phyloP scores from a whole-genome alignment of 2,888 invertebrate species.

The Pseudeuparius sepicola region DNA sequence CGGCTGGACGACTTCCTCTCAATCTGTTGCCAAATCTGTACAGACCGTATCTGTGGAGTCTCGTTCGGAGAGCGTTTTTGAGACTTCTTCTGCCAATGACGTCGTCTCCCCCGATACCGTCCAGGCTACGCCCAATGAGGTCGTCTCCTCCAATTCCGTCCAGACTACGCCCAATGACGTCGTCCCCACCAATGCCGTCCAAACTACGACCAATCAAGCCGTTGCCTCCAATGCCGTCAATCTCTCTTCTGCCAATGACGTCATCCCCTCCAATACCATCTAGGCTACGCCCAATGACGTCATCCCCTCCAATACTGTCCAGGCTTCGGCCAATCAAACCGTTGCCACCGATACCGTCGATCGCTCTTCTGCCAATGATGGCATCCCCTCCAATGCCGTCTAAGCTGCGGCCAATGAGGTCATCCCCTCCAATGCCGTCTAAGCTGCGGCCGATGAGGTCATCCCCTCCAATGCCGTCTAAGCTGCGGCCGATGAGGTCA shows the following conservation, averaged over 20 bases:
- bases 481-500: neutral
- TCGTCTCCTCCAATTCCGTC: constrained; percentile 14
- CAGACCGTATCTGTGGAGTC: too few species aligned
- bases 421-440: constrained; percentile 13
- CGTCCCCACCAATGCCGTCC: constrained; percentile 12
- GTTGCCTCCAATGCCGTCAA: constrained; percentile 14
- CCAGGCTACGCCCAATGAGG: neutral
- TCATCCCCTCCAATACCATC: constrained; percentile 12
- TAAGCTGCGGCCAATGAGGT: constrained; percentile 5
- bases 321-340: constrained; percentile 8
- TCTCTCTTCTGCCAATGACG: constrained; percentile 7
- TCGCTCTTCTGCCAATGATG: constrained; percentile 6
- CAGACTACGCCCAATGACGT: constrained; percentile 5
- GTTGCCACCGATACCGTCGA: constrained; percentile 11
- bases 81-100: neutral
- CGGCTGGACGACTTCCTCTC: constrained; percentile 7
- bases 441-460: constrained; percentile 3
- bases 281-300: constrained; percentile 8
- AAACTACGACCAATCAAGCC: constrained; percentile 7
- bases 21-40: too few species aligned
- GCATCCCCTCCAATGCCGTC: constrained; percentile 12
- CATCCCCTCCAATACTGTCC: constrained; percentile 14
- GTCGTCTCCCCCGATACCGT: constrained; percentile 1
- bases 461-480: too few species aligned
- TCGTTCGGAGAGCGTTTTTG: too few species aligned